Evolutionary conservation across 1,140 invertebrate genomes (phyloP).

Genomic region (Oryctes rhinoceros): DNA sequence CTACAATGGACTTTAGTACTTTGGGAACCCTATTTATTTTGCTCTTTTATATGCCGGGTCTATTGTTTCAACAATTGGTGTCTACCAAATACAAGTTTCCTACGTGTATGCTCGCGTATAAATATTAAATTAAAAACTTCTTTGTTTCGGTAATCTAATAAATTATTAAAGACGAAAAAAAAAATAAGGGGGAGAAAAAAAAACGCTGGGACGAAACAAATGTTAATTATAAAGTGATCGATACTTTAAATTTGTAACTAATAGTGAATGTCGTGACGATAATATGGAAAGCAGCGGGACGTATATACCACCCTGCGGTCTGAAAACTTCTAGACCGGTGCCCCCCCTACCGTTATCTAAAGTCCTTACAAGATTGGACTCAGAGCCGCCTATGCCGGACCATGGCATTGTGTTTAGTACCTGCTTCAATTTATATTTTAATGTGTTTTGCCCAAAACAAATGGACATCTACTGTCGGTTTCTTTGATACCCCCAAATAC

Average conservation of each 20-base stretch:
- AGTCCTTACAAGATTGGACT: conserved; percentile 42
- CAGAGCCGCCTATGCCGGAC: conserved; percentile 48
- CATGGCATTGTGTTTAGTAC: conserved; percentile 58
- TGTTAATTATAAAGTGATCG: conserved; percentile 58
- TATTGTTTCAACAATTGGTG: conserved; percentile 23
- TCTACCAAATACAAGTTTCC: neutral
- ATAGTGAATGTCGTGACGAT: conserved; percentile 56
- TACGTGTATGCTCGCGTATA: neutral
- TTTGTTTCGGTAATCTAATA: conserved; percentile 15
- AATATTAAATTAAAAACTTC: conserved; percentile 7
- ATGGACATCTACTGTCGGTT: conserved; percentile 58
- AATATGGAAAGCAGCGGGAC: conserved; percentile 51
- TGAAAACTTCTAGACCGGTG: conserved; percentile 42
- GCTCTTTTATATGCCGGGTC: neutral
- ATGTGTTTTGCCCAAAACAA: conserved; percentile 60
- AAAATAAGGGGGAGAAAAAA: neutral
- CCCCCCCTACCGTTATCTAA: conserved; percentile 46
- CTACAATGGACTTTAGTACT: conserved; percentile 6
- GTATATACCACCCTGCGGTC: conserved; percentile 40
- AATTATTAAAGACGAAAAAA: neutral
- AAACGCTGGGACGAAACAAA: neutral
- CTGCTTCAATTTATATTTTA: conserved; percentile 59
- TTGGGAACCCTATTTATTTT: conserved; percentile 3
- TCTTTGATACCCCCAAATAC: conserved; percentile 53
- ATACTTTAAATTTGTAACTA: conserved; percentile 58